Conservation (phyloP, 1,140 invertebrate genomes). For the Scylla paramamosain region DNA sequence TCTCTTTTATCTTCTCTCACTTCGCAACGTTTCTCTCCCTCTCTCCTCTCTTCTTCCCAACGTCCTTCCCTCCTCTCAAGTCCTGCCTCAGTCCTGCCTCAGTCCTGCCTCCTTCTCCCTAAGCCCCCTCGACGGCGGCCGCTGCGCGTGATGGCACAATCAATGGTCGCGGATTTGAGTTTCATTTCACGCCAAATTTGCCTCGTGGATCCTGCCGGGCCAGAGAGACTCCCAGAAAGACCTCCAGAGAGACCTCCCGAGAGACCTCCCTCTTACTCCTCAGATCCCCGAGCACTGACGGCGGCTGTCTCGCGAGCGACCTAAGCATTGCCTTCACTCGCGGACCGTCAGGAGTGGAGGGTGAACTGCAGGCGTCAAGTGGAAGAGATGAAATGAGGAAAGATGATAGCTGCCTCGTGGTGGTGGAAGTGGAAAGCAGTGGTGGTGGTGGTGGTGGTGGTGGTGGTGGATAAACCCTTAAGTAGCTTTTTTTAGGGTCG, state of each 20-base stretch:
- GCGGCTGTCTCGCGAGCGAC: background rate
- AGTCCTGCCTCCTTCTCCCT: background rate
- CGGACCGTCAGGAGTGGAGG: no score
- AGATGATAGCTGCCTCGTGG: background rate
- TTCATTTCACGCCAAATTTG: conserved; percentile 54
- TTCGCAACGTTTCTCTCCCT: background rate
- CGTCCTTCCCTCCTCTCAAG: background rate
- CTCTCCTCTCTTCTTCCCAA: background rate
- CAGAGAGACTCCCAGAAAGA: background rate
- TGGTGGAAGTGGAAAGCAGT: background rate
- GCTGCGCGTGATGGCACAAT: conserved; percentile 16
- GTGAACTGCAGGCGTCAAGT: no score
- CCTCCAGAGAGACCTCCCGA: no score
- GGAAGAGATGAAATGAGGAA: no score
- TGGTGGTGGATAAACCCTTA: conserved; percentile 18
- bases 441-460: background rate
- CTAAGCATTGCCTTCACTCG: no score
- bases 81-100: background rate
- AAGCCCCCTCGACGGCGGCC: background rate
- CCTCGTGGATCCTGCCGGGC: background rate
- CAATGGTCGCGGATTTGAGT: conserved; percentile 37
- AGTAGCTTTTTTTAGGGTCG: background rate
- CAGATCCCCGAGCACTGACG: background rate
- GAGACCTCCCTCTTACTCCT: background rate
- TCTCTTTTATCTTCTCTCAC: background rate